Evolutionary conservation across 2,888 invertebrate species (phyloP).

Genomic region (Operophtera brumata): DNA sequence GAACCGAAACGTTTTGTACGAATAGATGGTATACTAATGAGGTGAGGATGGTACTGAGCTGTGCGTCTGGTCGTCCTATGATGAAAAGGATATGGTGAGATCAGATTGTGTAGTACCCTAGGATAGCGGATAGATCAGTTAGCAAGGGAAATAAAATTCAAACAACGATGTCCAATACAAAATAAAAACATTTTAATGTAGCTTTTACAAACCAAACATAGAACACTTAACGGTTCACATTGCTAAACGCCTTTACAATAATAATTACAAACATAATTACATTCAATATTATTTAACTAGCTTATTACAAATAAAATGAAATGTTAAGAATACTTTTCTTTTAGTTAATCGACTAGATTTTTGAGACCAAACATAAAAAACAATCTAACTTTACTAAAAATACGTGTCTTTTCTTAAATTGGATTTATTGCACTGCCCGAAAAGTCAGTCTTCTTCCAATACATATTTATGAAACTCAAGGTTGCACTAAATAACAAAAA

Average conservation of each 20-base stretch:
- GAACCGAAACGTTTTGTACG: too few species aligned
- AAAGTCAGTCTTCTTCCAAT: constrained; percentile 70
- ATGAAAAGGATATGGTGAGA: too few species aligned
- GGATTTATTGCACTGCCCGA: constrained; percentile 73
- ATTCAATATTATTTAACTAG: constrained; percentile 3
- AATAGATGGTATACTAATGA: too few species aligned
- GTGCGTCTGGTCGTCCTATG: too few species aligned
- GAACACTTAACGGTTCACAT: constrained; percentile 42
- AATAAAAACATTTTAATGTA: constrained; percentile 66
- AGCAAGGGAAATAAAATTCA: constrained; percentile 17
- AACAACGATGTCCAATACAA: constrained; percentile 60
- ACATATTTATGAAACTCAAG: background rate
- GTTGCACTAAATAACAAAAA: background rate
- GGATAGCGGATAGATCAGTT: too few species aligned
- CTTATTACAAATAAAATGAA: constrained; percentile 26
- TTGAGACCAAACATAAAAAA: constrained; percentile 14
- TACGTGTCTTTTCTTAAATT: background rate
- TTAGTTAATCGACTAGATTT: constrained; percentile 26
- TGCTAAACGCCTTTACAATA: constrained; percentile 35
- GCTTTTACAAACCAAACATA: constrained; percentile 47
- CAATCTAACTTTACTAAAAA: constrained; percentile 11
- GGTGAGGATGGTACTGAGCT: too few species aligned
- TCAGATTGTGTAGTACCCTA: background rate
- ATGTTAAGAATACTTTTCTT: constrained; percentile 22
- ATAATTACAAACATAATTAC: constrained; percentile 32